Conservation (phyloP, 2,797 vertebrate genomes). For the Craterocephalus amniculus region DNA sequence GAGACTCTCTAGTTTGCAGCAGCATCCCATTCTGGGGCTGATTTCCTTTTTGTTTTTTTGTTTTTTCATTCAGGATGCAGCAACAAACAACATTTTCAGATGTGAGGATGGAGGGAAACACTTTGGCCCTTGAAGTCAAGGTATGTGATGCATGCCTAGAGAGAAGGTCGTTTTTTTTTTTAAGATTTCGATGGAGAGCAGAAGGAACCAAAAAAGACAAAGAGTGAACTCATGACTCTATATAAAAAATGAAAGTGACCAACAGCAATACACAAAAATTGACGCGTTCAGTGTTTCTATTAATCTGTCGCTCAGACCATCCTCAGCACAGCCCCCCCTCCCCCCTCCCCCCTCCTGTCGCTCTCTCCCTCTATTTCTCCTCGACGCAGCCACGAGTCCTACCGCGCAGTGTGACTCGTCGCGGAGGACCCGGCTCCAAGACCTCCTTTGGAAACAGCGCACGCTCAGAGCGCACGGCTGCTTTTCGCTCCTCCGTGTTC, state of each 20-base stretch:
- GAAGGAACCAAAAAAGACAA: background rate
- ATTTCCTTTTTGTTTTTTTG: background rate
- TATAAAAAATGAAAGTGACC: constrained; percentile 27
- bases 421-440: constrained; percentile 29
- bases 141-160: constrained; percentile 1
- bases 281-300: constrained; percentile 26
- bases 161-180: no score
- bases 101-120: no score
- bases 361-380: constrained; percentile 22
- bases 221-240: constrained; percentile 20
- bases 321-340: constrained; percentile 9
- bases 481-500: background rate
- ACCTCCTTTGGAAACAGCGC: constrained; percentile 27
- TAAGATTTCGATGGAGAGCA: background rate
- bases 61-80: background rate
- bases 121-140: background rate
- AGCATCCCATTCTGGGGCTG: background rate
- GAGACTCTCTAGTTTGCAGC: background rate
- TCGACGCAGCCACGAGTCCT: constrained; percentile 19
- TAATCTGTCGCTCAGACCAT: constrained; percentile 5
- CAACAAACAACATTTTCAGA: background rate
- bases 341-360: constrained; percentile 4
- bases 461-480: constrained; percentile 28
- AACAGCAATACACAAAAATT: constrained; percentile 42
- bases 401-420: constrained; percentile 11